These are phyloP conservation scores for Aphidius colemani DNA, from an alignment of 2,888 invertebrate species.

Conservation along the genomic window DNA sequence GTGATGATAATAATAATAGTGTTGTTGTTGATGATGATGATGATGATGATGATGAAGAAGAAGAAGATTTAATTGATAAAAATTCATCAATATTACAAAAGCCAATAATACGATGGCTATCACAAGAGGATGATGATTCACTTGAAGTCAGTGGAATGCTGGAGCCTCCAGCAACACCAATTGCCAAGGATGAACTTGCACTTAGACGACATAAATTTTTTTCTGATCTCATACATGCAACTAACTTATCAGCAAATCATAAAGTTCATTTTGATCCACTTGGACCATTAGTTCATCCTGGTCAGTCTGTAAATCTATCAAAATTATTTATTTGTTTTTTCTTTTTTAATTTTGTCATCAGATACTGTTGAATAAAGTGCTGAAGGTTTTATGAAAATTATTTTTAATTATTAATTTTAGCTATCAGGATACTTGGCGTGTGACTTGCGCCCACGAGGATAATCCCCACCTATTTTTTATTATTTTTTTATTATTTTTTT, in stretches of 20 bases:
- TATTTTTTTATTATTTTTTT: too few species aligned
- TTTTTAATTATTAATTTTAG: too few species aligned
- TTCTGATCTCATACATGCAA: slow-evolving; percentile 75
- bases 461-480: too few species aligned
- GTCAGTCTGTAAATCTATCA: slow-evolving; percentile 49
- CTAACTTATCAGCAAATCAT: slow-evolving; percentile 74
- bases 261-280: slow-evolving; percentile 77
- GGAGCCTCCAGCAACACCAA: slow-evolving; percentile 76
- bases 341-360: not conserved
- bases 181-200: slow-evolving; percentile 79
- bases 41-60: not conserved
- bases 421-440: slow-evolving; percentile 3
- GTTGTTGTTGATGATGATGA: not conserved
- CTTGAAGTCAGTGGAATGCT: slow-evolving; percentile 63
- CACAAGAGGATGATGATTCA: slow-evolving; percentile 58
- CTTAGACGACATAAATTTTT: slow-evolving; percentile 77
- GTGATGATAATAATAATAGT: slow-evolving; percentile 4
- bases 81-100: slow-evolving; percentile 13
- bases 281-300: slow-evolving; percentile 69
- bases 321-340: not conserved
- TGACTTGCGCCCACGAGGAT: slow-evolving; percentile 27
- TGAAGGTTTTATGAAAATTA: too few species aligned
- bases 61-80: not conserved
- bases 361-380: too few species aligned
- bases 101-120: slow-evolving; percentile 50